phyloP scores from a whole-genome alignment of 2,888 invertebrate species.

The Epistrophe grossulariae region DNA sequence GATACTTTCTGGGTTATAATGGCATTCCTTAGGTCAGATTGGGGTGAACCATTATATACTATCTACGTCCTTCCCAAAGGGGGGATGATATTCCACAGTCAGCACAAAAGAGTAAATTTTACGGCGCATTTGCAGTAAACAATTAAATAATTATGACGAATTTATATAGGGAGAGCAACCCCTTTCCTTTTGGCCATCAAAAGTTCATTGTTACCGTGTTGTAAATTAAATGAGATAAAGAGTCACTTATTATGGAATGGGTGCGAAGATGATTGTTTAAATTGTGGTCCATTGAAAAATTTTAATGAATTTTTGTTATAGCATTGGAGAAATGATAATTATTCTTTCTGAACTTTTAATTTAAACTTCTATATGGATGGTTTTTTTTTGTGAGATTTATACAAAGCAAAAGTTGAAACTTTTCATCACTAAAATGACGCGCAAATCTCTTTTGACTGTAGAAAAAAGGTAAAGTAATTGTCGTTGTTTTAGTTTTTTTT shows the following conservation, averaged over 20 bases:
- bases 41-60: constrained; percentile 19
- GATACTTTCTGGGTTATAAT: constrained; percentile 52
- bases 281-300: constrained; percentile 27
- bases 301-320: background rate
- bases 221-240: constrained; percentile 52
- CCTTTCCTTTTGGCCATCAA: constrained; percentile 29
- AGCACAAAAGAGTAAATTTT: constrained; percentile 77
- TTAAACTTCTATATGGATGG: too few relatives aligned
- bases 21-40: constrained; percentile 53
- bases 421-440: too few relatives aligned
- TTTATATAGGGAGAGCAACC: constrained; percentile 39
- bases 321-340: background rate
- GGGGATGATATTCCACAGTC: constrained; percentile 14
- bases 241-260: constrained; percentile 15
- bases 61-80: constrained; percentile 10
- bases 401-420: too few relatives aligned
- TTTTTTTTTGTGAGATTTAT: too few relatives aligned
- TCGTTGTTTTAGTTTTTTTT: too few relatives aligned
- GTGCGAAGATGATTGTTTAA: constrained; percentile 12
- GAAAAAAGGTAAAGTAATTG: too few relatives aligned
- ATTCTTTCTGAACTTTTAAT: too few relatives aligned
- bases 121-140: constrained; percentile 79
- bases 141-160: constrained; percentile 79
- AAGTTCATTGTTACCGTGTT: constrained; percentile 60
- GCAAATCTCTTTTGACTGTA: too few relatives aligned